Base-by-base conservation (phyloP, 2,888 invertebrate genomes). In the Hylaea fasciaria region DNA sequence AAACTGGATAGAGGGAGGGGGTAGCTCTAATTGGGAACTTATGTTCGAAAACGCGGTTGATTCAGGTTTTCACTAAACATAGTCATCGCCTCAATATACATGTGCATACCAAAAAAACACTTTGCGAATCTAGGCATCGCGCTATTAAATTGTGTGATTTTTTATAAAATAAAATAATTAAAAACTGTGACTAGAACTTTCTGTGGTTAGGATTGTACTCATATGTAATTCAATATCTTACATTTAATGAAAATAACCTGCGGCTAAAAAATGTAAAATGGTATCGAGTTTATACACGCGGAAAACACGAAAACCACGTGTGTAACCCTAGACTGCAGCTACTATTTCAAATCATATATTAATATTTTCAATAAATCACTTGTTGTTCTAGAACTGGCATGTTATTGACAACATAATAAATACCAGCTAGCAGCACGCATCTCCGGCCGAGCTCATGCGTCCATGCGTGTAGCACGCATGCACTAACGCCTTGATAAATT, bases 11-110 rank as follows among this genome's bases (percentile, higher is more conserved):
- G 22, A 22, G 69, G 55, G 63, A 59, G 49, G 52, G 59, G 58
- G 62, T 51, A 12, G 32, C 60, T 66, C 71, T 79, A 78, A 80
- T 80, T 76, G 80, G 72, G 64, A 77, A 80, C 77, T 80, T 79
- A 72, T 68, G 64, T 71, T 76, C 70, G 59, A 12, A 56, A 51
- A 49, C 48, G 45, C 10, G 44, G 22, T 57, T 14, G 17, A 43
- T 53, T 56, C 40, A 9, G 9, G 2, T 22, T n/a, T 2, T 5
- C 22, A 22, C 22, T 5, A 22, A 22, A 22, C 22, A n/a, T n/a
- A n/a, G n/a, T n/a, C n/a, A n/a, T n/a, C n/a, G n/a, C n/a, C n/a
- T n/a, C n/a, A n/a, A n/a, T n/a, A n/a, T n/a, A n/a, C n/a, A n/a
- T n/a, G n/a, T n/a, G n/a, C n/a, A n/a, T n/a, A n/a, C n/a, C n/a